Percentiles rank a stretch among this genome's conserved stretches.
phyloP scores from a whole-genome alignment of 2,888 invertebrate species.

The Amiota mariae region DNA sequence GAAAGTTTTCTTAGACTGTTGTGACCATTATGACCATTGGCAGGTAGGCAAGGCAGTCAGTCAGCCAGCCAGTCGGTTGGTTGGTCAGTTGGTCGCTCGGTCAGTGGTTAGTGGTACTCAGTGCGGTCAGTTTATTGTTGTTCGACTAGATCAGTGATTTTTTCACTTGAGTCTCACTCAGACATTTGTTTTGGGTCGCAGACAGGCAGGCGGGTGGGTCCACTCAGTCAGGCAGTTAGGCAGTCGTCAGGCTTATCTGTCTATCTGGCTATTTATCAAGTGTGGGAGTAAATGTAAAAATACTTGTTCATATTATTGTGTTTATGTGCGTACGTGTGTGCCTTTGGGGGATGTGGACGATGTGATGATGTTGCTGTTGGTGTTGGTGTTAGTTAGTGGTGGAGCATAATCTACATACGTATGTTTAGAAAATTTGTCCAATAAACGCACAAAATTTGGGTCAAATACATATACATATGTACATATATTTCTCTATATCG shows the following conservation, averaged over 20 bases:
- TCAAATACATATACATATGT: constrained; percentile 7
- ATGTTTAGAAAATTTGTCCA: constrained; percentile 10
- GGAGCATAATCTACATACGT: background rate
- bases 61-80: background rate
- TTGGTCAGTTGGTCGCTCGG: background rate
- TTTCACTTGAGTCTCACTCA: background rate
- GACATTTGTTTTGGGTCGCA: background rate
- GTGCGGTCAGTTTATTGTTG: too few relatives aligned
- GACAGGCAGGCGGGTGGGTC: background rate
- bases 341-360: background rate
- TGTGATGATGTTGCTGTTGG: background rate
- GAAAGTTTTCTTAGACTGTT: background rate
- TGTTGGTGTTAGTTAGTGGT: too few relatives aligned
- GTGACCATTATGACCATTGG: too few relatives aligned
- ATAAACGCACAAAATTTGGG: constrained; percentile 9
- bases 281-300: background rate
- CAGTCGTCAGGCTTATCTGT: background rate
- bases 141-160: too few relatives aligned
- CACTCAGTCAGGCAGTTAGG: background rate
- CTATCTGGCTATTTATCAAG: background rate
- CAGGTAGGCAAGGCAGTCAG: too few relatives aligned
- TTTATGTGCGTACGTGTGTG: background rate
- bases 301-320: background rate
- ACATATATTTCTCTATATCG: too few relatives aligned
- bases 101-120: background rate